Base-by-base conservation (phyloP, 1,140 invertebrate species). In the Drosophila paulistorum region DNA sequence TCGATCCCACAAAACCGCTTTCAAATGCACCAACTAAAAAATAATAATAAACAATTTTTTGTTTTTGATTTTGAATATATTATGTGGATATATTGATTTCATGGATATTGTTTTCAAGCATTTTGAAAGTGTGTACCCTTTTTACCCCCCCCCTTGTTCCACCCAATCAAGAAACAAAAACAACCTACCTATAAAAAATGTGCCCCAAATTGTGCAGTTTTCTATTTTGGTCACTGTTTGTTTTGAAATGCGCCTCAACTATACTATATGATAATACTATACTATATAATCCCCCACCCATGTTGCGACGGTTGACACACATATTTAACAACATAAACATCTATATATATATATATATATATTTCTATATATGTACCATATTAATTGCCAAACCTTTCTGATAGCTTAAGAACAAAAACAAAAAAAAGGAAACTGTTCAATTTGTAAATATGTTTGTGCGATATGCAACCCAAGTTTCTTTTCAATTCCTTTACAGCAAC, bases 401-500 rank as follows among this genome's bases (percentile, higher is more conserved):
- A 81, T 75, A 79, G 72, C 79, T 84, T 71, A 35, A 67, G 37
- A 65, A 68, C 35, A 41, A 59, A 37, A 30, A 26, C 20, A 23
- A 23, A 23, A 68, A 67, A 61, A 75, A 76, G 57, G 41, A 54
- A 79, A 66, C 65, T 71, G 66, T 79, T 68, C 65, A 85, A 74
- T 51, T 79, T 90, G 87, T 90, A 90, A 87, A 90, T 90, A 90
- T 89, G 87, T 90, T 90, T 90, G 87, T 84, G 87, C 77, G 72
- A 90, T 77, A 77, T 90, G 83, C 80, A 90, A 81, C 77, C 74
- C 82, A 64, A 63, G 77, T 84, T 87, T 65, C 61, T 59, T 66
- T 74, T 79, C 59, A 68, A 72, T 75, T 72, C 66, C 48, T 23
- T 59, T 77, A 65, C 20, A 39, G 59, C 73, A 76, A 74, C 71